These are phyloP conservation scores for Cryptus armator DNA, from an alignment of 2,888 invertebrate genomes.

Conservation along the genomic window DNA sequence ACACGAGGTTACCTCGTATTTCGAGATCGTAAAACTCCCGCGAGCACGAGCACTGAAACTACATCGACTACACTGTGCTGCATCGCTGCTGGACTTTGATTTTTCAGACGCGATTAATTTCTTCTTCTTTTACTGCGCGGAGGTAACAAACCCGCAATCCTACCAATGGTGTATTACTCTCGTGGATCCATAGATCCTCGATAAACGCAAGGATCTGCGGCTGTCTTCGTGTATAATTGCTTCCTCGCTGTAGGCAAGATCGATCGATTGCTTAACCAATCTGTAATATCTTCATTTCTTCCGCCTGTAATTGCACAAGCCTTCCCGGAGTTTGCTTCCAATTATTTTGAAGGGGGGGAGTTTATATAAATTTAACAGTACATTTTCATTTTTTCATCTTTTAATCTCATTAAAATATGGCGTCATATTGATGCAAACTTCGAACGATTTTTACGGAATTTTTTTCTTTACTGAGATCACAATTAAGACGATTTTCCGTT, in stretches of 20 bases:
- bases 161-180: neutral
- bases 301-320: slow-evolving; percentile 22
- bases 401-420: neutral
- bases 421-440: too few relatives aligned
- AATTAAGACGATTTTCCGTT: too few relatives aligned
- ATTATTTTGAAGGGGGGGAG: neutral
- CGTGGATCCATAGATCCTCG: slow-evolving; percentile 45
- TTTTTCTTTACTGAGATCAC: too few relatives aligned
- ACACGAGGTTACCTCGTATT: slow-evolving; percentile 32
- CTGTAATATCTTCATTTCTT: slow-evolving; percentile 59
- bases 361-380: neutral
- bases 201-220: slow-evolving; percentile 54
- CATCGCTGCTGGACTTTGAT: slow-evolving; percentile 34
- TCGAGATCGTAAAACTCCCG: slow-evolving; percentile 57
- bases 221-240: slow-evolving; percentile 53
- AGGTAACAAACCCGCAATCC: neutral
- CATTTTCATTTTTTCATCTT: neutral
- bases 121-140: slow-evolving; percentile 35
- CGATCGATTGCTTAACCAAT: slow-evolving; percentile 52
- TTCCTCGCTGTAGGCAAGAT: slow-evolving; percentile 43
- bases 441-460: too few relatives aligned
- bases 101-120: slow-evolving; percentile 59
- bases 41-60: slow-evolving; percentile 48
- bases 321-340: neutral
- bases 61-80: slow-evolving; percentile 33